These are phyloP conservation scores for Beroe forskalii DNA, from an alignment of 37 sponge, comb jelly and placozoan genomes.

Conservation along the genomic window DNA sequence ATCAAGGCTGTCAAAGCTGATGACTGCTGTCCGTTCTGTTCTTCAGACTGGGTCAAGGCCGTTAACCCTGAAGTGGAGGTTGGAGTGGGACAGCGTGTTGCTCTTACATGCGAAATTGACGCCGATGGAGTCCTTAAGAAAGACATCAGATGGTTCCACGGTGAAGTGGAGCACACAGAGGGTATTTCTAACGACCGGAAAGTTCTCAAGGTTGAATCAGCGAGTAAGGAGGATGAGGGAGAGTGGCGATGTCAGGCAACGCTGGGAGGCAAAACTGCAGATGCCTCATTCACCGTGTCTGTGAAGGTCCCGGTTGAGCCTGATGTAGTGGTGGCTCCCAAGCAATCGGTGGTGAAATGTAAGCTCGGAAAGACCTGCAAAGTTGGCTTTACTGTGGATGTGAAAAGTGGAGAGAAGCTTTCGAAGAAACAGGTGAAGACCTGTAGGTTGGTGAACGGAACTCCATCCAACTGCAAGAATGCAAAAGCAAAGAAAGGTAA, in stretches of 20 bases:
- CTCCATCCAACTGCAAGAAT: no score
- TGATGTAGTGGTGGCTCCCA: no score
- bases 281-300: neutral
- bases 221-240: neutral
- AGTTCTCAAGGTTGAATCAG: neutral
- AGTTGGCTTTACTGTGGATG: no score
- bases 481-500: no score
- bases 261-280: neutral
- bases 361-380: no score
- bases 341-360: no score
- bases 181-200: neutral
- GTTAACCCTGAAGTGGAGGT: neutral
- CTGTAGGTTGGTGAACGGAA: no score
- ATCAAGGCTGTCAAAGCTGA: neutral
- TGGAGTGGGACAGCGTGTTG: neutral
- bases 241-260: neutral
- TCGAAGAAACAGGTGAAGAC: no score
- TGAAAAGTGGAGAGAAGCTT: no score
- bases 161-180: neutral
- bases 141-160: neutral
- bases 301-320: no score
- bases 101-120: neutral
- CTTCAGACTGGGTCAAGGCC: neutral
- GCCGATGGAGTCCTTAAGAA: neutral
- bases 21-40: neutral